Evolutionary conservation across 2,113 vertebrate genomes (phyloP).

Genomic region (Carettochelys insculpta): DNA sequence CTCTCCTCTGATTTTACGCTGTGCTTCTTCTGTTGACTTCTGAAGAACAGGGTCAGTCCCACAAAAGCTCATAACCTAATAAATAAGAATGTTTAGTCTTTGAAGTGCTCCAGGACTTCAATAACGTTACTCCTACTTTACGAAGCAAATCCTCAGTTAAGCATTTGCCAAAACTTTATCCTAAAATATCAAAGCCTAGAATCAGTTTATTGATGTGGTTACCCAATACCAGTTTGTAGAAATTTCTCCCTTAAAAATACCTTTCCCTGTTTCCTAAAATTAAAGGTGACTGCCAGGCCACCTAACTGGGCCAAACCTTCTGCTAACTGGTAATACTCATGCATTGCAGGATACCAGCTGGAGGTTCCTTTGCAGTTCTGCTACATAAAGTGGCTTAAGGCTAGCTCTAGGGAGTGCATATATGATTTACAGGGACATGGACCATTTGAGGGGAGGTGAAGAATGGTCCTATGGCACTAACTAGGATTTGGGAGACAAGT

Average conservation of each 20-base stretch:
- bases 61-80: too few species aligned
- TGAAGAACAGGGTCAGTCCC: too few species aligned
- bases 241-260: neutral
- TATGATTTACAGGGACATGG: neutral
- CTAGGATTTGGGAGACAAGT: neutral
- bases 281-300: neutral
- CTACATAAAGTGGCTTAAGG: neutral
- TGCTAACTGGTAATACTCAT: neutral
- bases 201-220: neutral
- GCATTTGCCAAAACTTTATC: neutral
- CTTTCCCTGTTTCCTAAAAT: neutral
- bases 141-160: too few species aligned
- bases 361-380: neutral
- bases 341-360: neutral
- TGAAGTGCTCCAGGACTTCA: too few species aligned
- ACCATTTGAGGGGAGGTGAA: neutral
- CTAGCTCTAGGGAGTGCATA: neutral
- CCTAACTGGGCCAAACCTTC: neutral
- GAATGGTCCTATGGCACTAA: neutral
- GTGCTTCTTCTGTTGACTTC: fast-evolving
- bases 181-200: neutral
- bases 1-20: neutral
- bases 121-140: neutral
- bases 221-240: neutral
- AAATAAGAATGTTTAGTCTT: too few species aligned